Conservation (phyloP, 2,888 invertebrate genomes). For the Leptinotarsa peninsularis region DNA sequence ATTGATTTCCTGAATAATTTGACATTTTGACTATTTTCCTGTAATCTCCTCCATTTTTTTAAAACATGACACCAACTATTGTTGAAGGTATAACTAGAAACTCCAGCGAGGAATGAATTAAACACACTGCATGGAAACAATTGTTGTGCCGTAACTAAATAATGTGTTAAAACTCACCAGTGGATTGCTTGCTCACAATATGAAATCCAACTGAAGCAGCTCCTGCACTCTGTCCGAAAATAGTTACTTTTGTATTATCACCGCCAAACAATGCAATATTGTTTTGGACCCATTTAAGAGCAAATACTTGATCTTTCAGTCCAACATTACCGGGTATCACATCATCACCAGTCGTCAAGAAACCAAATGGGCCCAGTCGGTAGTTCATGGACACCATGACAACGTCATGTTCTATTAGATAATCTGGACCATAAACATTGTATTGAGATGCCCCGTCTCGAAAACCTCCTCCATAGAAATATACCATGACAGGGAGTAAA, state of each 20-base stretch:
- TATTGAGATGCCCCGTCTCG: slow-evolving; percentile 58
- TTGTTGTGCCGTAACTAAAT: neutral
- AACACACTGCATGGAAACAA: neutral
- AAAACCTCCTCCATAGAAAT: slow-evolving; percentile 61
- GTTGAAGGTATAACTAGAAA: too few relatives aligned
- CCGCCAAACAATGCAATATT: slow-evolving; percentile 50
- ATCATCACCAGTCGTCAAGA: slow-evolving; percentile 46
- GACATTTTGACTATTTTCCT: too few relatives aligned
- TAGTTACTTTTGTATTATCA: slow-evolving; percentile 45
- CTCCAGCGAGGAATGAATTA: too few relatives aligned
- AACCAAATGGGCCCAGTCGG: slow-evolving; percentile 57
- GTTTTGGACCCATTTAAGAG: slow-evolving; percentile 47
- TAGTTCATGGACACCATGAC: slow-evolving; percentile 59
- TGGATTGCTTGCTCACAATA: slow-evolving; percentile 41
- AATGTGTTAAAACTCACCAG: slow-evolving; percentile 34
- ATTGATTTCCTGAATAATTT: too few relatives aligned
- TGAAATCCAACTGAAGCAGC: slow-evolving; percentile 47
- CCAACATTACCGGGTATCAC: slow-evolving; percentile 48
- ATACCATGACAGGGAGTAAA: slow-evolving; percentile 60
- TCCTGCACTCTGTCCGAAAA: slow-evolving; percentile 51
- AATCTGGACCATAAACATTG: slow-evolving; percentile 62
- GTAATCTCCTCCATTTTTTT: too few relatives aligned
- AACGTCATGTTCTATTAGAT: slow-evolving; percentile 55
- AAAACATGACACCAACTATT: too few relatives aligned
- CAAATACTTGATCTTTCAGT: slow-evolving; percentile 50